Percentiles rank a stretch among this genome's conserved stretches.
Conservation (phyloP, 92 coral and sea anemone genomes). For the Meandrina meandrites region DNA sequence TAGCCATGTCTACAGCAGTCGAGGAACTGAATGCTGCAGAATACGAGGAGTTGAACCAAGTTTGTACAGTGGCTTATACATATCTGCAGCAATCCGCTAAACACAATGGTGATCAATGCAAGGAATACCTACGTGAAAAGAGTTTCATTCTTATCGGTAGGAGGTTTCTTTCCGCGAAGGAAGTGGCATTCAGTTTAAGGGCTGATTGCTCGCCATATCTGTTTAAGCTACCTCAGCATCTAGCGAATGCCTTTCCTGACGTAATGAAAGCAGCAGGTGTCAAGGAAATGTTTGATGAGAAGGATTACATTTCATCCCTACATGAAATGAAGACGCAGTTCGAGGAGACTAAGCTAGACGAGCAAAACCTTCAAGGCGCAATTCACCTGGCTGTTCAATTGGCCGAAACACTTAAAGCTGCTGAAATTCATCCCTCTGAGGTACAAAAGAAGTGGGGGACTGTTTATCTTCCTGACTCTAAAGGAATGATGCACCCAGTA, state of each 20-base stretch:
- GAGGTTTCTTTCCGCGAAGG: slow-evolving; percentile 43
- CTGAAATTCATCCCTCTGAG: not conserved
- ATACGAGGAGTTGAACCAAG: slow-evolving; percentile 24
- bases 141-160: slow-evolving; percentile 54
- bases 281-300: slow-evolving; percentile 44
- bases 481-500: slow-evolving; percentile 45
- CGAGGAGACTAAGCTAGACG: slow-evolving; percentile 22
- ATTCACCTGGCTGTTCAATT: not conserved
- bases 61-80: slow-evolving; percentile 44
- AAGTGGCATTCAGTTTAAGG: slow-evolving; percentile 53
- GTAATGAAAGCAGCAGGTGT: slow-evolving; percentile 59
- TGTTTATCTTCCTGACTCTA: slow-evolving; percentile 60
- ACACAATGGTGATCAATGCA: not conserved
- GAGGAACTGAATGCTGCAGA: not conserved
- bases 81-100: slow-evolving; percentile 23
- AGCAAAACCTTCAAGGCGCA: not conserved
- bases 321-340: slow-evolving; percentile 20
- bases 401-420: not conserved
- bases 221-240: slow-evolving; percentile 42
- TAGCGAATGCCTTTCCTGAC: slow-evolving; percentile 24
- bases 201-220: slow-evolving; percentile 61
- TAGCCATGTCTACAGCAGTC: slow-evolving; percentile 24
- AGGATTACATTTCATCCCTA: slow-evolving; percentile 58
- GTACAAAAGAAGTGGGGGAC: slow-evolving; percentile 8
- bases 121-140: not conserved